Percentiles rank a stretch among this genome's conserved stretches.
phyloP scores from a whole-genome alignment of 2,797 vertebrate genomes.

The Euthynnus affinis region DNA sequence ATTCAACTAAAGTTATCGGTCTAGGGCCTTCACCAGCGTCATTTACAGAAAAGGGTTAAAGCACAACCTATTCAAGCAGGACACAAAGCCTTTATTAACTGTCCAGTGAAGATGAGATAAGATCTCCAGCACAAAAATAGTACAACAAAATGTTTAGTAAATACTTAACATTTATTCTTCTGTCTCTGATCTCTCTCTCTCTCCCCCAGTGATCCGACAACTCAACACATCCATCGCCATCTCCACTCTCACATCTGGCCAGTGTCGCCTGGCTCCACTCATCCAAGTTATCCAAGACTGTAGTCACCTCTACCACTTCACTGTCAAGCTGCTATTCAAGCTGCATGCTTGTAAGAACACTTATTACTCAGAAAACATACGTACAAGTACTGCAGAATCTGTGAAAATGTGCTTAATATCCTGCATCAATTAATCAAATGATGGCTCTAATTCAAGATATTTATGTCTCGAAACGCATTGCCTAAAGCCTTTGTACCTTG shows the following conservation, averaged over 20 bases:
- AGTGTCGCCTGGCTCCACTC: conserved; percentile 96
- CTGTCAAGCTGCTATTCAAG: conserved; percentile 96
- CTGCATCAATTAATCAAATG: not conserved
- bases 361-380: not conserved
- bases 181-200: conserved; percentile 27
- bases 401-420: not conserved
- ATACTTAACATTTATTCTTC: not conserved
- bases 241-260: conserved; percentile 94
- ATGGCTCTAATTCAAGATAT: not conserved
- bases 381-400: too few species aligned
- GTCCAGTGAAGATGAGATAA: not conserved
- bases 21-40: not conserved
- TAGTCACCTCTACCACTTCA: conserved; percentile 98
- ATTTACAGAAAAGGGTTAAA: not conserved
- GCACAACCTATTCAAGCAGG: not conserved
- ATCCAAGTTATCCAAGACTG: conserved; percentile 98
- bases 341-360: conserved; percentile 94
- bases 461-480: not conserved
- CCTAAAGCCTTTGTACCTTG: not conserved
- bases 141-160: not conserved
- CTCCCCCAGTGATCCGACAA: conserved; percentile 87
- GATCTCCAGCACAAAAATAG: not conserved
- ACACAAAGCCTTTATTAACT: not conserved
- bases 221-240: conserved; percentile 96
- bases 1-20: not conserved